A percentile compares a stretch with the other conserved stretches of the same genome.
These are phyloP conservation scores for Drosophila vallismaia DNA, from an alignment of 2,888 invertebrate species.

Conservation along the genomic window DNA sequence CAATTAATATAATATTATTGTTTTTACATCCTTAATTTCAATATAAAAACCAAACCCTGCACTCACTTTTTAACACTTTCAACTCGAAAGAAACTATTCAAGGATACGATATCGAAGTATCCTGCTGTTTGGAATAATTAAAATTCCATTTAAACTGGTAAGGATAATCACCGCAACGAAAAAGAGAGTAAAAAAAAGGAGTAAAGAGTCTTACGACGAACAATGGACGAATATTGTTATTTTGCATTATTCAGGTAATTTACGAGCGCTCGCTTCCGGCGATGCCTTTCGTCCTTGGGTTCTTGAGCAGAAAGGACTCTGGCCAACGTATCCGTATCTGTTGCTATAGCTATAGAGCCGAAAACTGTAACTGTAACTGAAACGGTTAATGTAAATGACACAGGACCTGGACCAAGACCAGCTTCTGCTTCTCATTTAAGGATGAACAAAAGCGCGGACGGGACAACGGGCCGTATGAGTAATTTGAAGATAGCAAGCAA, in stretches of 20 bases:
- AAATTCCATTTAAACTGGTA: slow-evolving; percentile 34
- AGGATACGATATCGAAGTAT: background rate
- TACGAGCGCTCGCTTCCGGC: slow-evolving; percentile 68
- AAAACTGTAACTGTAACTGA: slow-evolving; percentile 29
- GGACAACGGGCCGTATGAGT: slow-evolving; percentile 68
- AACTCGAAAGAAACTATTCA: background rate
- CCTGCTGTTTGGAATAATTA: slow-evolving; percentile 33
- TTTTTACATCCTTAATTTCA: no score
- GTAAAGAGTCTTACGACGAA: slow-evolving; percentile 10
- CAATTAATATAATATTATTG: no score
- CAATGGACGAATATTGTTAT: slow-evolving; percentile 74
- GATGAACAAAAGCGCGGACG: slow-evolving; percentile 6
- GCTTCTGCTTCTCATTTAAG: slow-evolving; percentile 16
- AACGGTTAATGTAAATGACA: slow-evolving; percentile 44
- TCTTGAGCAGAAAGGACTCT: slow-evolving; percentile 12
- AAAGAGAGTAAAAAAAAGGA: slow-evolving; percentile 5
- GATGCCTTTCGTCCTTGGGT: slow-evolving; percentile 6
- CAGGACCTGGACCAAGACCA: slow-evolving; percentile 5
- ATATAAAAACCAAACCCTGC: no score
- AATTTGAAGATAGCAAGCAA: slow-evolving; percentile 65
- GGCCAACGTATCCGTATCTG: slow-evolving; percentile 1
- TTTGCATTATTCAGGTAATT: slow-evolving; percentile 76
- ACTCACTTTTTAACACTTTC: background rate
- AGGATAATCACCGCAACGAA: slow-evolving; percentile 25
- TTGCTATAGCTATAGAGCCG: background rate